Evolutionary conservation across 2,888 invertebrate species (phyloP).

Genomic region (Callyntrura sp.): DNA sequence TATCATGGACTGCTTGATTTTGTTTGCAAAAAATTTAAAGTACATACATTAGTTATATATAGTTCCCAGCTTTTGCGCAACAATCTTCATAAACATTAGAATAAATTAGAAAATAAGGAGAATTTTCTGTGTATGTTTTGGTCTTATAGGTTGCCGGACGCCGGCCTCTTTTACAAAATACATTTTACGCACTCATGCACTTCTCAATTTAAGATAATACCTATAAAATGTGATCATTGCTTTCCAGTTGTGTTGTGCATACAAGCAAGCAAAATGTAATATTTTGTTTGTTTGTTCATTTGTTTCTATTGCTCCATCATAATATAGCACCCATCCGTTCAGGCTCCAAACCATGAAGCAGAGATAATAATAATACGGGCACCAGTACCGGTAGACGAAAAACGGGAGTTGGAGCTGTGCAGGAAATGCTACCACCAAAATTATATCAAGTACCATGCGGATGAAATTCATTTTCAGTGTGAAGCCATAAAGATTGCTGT

Average conservation of each 20-base stretch:
- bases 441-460: not conserved
- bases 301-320: not conserved
- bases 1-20: too few relatives aligned
- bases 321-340: not conserved
- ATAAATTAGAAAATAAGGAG: slow-evolving; percentile 71
- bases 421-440: too few relatives aligned
- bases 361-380: not conserved
- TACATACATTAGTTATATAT: too few relatives aligned
- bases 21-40: too few relatives aligned
- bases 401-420: too few relatives aligned
- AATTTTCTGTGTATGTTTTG: not conserved
- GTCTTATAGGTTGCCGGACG: not conserved
- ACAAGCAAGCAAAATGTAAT: not conserved
- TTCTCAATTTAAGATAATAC: not conserved
- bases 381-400: too few relatives aligned
- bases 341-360: not conserved
- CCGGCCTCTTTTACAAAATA: slow-evolving; percentile 1
- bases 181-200: slow-evolving; percentile 38
- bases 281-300: slow-evolving; percentile 28
- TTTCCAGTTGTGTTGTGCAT: not conserved
- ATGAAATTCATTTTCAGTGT: too few relatives aligned
- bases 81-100: slow-evolving; percentile 79
- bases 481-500: not conserved
- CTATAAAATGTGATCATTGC: slow-evolving; percentile 29
- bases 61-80: slow-evolving; percentile 71